Base-by-base conservation (phyloP, 2,113 vertebrate species). In the Verasper variegatus region DNA sequence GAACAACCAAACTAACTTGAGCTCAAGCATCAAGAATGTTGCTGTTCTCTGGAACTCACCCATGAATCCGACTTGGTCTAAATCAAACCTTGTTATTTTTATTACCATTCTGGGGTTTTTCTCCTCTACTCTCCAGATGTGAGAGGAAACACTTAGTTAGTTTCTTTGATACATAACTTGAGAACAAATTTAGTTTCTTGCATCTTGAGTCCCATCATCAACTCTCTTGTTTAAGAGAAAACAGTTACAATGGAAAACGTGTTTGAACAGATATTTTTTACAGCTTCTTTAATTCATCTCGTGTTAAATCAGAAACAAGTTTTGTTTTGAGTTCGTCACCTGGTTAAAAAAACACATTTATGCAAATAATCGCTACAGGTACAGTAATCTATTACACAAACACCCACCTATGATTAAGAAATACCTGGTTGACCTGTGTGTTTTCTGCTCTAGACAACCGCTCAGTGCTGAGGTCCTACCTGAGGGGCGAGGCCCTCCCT, bases 381-480 rank as follows among this genome's bases (percentile, higher is more conserved):
- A 24, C 23, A 24, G 23, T 55, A n/a, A 62, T 9, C 17, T 24
- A 26, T 20, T 18, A 8, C 10, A 52, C 10, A 67, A 71, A 42
- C 10, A 26, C 5, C 9, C 31, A 31, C 31, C 31, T 31, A 31
- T 7, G 6, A 31, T 1, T 31, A 31, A 31, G 31, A 31, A 31
- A 7, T 31, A 31, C 31, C 24, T 17, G 2, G 52, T 0, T 72
- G 2, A 18, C 49, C 18, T 31, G 10, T 61, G 2, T 73, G 26
- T 76, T 64, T 76, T 58, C 3, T 57, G 18, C 62, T 55, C 18
- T 83, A 99, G 98, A 94, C 0, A 95, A 96, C 82, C 95, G 96
- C 11, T 94, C 92, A 0, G 78, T 92, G 11, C 86, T 95, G 52
- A 91, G 94, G 47, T 92, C 95, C 66, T 99, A 99, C 88, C 89